Conservation (phyloP, 2,797 vertebrate species). For the Phalanger gymnotis region DNA sequence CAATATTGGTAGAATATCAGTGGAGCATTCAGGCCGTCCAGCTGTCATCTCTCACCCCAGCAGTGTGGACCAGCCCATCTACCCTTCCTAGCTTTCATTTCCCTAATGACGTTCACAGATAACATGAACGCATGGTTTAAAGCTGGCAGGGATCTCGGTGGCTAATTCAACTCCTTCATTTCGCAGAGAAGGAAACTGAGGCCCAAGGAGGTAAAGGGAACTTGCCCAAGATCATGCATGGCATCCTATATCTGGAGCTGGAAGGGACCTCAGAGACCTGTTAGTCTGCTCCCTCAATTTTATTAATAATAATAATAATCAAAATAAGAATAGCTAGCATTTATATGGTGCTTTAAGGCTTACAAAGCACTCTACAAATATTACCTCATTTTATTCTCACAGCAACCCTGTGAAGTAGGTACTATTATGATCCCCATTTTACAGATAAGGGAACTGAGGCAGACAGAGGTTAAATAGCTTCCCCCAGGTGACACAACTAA, state of each 20-base stretch:
- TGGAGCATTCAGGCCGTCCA: too few species aligned
- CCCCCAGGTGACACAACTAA: not conserved
- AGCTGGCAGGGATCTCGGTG: not conserved
- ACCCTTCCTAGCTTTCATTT: not conserved
- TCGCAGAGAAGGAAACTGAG: not conserved
- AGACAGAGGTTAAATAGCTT: not conserved
- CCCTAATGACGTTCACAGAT: not conserved
- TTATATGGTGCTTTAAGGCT: not conserved
- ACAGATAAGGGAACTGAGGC: not conserved
- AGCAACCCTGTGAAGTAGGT: not conserved
- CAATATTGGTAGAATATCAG: too few species aligned
- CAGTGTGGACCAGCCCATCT: too few species aligned
- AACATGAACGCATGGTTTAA: not conserved
- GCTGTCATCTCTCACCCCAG: too few species aligned
- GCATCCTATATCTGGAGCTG: not conserved
- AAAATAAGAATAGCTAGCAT: not conserved
- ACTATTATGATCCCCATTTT: not conserved
- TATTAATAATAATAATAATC: not conserved
- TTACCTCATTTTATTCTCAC: not conserved
- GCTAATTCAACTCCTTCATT: not conserved
- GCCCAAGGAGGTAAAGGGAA: not conserved
- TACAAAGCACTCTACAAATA: not conserved
- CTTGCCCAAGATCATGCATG: not conserved
- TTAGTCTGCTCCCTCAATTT: not conserved
- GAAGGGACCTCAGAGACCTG: not conserved